Conservation (phyloP, 1,140 invertebrate genomes). For the Drosophila pachea region DNA sequence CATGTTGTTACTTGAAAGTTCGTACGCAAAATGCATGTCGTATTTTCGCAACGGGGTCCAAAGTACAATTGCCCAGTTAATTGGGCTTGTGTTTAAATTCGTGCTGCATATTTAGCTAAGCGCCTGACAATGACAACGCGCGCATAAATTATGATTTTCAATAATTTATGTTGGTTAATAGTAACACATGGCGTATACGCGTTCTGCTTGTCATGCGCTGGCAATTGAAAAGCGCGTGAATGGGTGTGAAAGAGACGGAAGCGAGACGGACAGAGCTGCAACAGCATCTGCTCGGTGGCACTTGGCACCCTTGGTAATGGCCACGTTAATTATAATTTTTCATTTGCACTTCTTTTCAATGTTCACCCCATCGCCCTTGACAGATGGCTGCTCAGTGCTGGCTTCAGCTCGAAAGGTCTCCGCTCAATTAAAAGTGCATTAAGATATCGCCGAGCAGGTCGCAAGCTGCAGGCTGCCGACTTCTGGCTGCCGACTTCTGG, state of each 20-base stretch:
- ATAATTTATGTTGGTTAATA: slow-evolving; percentile 71
- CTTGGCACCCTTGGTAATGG: slow-evolving; percentile 29
- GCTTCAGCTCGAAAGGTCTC: slow-evolving; percentile 24
- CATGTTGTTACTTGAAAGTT: not conserved
- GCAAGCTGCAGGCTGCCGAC: slow-evolving; percentile 53
- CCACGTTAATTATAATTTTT: slow-evolving; percentile 71
- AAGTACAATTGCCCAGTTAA: not conserved
- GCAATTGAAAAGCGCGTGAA: slow-evolving; percentile 21
- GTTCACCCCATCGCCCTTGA: slow-evolving; percentile 26
- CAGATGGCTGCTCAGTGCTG: slow-evolving; percentile 29
- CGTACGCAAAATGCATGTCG: not conserved
- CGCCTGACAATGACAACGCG: slow-evolving; percentile 61
- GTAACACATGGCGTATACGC: slow-evolving; percentile 67
- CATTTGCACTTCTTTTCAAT: slow-evolving; percentile 60
- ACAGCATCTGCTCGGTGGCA: slow-evolving; percentile 47
- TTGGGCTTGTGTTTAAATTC: slow-evolving; percentile 21
- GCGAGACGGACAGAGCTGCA: not conserved
- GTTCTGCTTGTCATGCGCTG: slow-evolving; percentile 36
- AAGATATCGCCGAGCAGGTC: slow-evolving; percentile 52
- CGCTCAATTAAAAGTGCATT: slow-evolving; percentile 75
- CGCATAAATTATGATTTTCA: slow-evolving; percentile 69
- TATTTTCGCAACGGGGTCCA: not conserved
- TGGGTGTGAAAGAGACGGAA: not conserved
- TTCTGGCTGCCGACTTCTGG: slow-evolving; percentile 38
- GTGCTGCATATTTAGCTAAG: slow-evolving; percentile 29